Evolutionary conservation across 1,140 invertebrate genomes (phyloP).

Genomic region (Papilio polytes): DNA sequence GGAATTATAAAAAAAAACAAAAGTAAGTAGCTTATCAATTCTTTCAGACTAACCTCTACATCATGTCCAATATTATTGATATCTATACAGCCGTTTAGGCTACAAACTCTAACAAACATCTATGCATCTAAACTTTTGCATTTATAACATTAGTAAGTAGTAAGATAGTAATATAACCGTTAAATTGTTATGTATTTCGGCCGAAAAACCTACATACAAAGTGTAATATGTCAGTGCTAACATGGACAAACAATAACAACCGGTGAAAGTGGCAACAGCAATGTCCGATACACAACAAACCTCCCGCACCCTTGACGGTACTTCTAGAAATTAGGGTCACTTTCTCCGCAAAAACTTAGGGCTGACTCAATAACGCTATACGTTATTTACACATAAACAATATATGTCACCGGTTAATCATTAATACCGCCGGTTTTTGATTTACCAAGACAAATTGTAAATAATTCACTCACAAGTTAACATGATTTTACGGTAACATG

Average conservation of each 20-base stretch:
- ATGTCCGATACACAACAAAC: constrained; percentile 8
- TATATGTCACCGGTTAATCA: neutral
- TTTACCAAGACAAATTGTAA: neutral
- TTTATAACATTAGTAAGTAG: too few species aligned
- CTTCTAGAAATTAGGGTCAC: constrained; percentile 28
- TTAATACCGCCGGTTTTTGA: neutral
- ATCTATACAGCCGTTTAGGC: too few species aligned
- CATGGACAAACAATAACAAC: constrained; percentile 27
- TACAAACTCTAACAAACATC: too few species aligned
- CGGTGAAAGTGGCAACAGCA: constrained; percentile 30
- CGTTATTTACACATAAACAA: neutral
- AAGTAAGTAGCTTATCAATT: too few species aligned
- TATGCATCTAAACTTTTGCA: too few species aligned
- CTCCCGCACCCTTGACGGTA: neutral
- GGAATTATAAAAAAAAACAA: too few species aligned
- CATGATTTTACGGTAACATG: neutral
- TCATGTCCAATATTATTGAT: too few species aligned
- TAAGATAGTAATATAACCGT: too few species aligned
- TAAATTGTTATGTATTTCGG: neutral
- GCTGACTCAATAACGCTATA: constrained; percentile 1
- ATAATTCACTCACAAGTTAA: neutral
- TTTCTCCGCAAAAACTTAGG: constrained; percentile 24
- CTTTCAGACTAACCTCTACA: too few species aligned
- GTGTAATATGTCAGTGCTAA: neutral
- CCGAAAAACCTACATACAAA: neutral